A percentile compares a stretch with the other conserved stretches of the same genome.
phyloP scores from a whole-genome alignment of 2,113 vertebrate species.

The Hemiscyllium ocellatum region DNA sequence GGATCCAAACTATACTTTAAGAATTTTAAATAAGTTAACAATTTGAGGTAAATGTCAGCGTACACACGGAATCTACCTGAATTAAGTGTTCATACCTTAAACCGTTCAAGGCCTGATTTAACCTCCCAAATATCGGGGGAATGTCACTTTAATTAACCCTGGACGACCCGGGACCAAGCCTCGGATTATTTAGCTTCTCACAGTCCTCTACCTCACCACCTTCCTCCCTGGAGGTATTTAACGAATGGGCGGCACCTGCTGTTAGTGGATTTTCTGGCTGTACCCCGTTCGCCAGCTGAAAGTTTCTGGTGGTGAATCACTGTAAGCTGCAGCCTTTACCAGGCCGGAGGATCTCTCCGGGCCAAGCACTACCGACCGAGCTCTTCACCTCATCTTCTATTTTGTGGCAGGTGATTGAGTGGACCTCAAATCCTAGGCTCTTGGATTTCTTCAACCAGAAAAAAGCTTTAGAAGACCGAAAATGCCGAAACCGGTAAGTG shows the following conservation, averaged over 20 bases:
- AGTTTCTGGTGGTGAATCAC: background rate
- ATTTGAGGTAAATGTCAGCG: background rate
- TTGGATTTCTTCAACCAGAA: background rate
- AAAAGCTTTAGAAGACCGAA: background rate
- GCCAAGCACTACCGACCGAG: background rate
- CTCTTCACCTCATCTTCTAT: background rate
- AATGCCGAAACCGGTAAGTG: constrained; percentile 27
- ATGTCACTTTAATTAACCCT: too few relatives aligned
- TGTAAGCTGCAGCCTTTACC: background rate
- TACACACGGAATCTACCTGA: background rate
- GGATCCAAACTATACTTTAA: too few relatives aligned
- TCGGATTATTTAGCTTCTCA: background rate
- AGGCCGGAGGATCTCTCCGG: background rate
- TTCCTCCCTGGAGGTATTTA: background rate
- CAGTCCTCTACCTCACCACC: background rate
- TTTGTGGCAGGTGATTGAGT: background rate
- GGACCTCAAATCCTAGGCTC: background rate
- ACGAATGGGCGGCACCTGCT: background rate
- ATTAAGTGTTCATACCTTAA: background rate
- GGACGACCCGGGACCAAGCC: background rate
- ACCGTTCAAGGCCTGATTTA: background rate
- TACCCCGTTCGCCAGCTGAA: background rate
- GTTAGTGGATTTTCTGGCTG: background rate
- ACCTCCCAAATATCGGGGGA: too few relatives aligned
- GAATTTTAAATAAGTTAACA: background rate